Conservation (phyloP, 2,888 invertebrate genomes). For the Glyphotaelius pellucidus region DNA sequence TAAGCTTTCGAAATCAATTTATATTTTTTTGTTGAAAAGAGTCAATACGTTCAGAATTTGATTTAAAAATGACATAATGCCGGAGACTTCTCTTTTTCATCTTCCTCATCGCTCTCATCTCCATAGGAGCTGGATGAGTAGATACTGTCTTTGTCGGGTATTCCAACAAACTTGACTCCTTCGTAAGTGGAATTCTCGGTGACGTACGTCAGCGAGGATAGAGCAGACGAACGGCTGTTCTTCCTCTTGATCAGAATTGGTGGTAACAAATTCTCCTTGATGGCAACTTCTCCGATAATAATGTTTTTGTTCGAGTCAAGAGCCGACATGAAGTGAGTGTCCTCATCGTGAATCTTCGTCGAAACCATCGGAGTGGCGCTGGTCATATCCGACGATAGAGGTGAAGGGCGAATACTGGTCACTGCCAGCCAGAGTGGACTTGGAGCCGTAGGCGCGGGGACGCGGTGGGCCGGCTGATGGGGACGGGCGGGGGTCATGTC, state of each 20-base stretch:
- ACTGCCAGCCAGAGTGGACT: conserved; percentile 68
- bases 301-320: conserved; percentile 68
- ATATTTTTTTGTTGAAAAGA: too few relatives aligned
- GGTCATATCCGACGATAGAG: conserved; percentile 69
- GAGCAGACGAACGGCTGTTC: conserved; percentile 43
- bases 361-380: conserved; percentile 68
- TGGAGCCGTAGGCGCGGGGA: conserved; percentile 73
- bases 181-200: conserved; percentile 73
- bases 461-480: too few relatives aligned
- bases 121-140: conserved; percentile 70
- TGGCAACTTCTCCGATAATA: conserved; percentile 61
- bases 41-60: too few relatives aligned
- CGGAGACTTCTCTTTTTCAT: conserved; percentile 71
- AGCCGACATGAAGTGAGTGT: conserved; percentile 67
- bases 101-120: conserved; percentile 68
- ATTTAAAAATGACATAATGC: too few relatives aligned
- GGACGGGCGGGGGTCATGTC: too few relatives aligned
- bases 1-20: too few relatives aligned
- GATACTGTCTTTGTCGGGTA: conserved; percentile 76
- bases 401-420: conserved; percentile 69
- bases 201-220: conserved; percentile 58
- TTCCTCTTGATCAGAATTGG: conserved; percentile 69
- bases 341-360: conserved; percentile 68
- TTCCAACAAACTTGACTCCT: conserved; percentile 77
- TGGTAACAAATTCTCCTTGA: conserved; percentile 70